Evolutionary conservation across 1,140 invertebrate genomes (phyloP), one percentile per base, ranked within the genome.

Genomic region (Micrasema minimum): DNA sequence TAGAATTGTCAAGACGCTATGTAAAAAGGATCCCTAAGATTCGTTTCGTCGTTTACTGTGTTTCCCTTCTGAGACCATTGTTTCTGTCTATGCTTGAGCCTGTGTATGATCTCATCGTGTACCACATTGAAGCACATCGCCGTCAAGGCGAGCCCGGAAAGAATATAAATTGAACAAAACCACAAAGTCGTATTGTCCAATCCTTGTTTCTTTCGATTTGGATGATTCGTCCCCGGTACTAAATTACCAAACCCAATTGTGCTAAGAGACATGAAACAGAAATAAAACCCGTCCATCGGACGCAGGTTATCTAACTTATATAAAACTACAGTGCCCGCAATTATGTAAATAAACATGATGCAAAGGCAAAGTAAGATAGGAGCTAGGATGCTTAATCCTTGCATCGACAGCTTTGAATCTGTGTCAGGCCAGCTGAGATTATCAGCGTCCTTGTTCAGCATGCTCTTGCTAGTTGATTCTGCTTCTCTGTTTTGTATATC

Each of bases 101-200:
- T 88, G 81, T 93, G 91, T 26, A 93, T 90, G 66, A 93, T 92
- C 81, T 98, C 95, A 78, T 98, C 96, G 82, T 99, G 96, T 73
- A 99, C 93, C 18, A 99, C 91, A 79, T 96, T 97, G 83, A 98
- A 98, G 78, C 96, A 98, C 95, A 98, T 98, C 45, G 96, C 95
- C 16, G 97, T 96, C 61, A 99, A 84, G 0, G 96, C 95, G 88
- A 99, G 91, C 1, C 97, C 97, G 23, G 95, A 92, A 78, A 99
- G 89, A 55, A 99, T 93, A 81, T 99, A 99, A 51, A 96, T 88
- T 26, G 96, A 96, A 83, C 95, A 96, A 79, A 96, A 94, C 93
- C 93, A 95, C 57, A 93, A 85, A 9, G 91, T 91, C 10, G 85
- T 81, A 76, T 66, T 75, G 12, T 75, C 74, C 11, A 67, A 41